Evolutionary conservation across 2,113 vertebrate species (phyloP).

Genomic region (Anguilla rostrata): DNA sequence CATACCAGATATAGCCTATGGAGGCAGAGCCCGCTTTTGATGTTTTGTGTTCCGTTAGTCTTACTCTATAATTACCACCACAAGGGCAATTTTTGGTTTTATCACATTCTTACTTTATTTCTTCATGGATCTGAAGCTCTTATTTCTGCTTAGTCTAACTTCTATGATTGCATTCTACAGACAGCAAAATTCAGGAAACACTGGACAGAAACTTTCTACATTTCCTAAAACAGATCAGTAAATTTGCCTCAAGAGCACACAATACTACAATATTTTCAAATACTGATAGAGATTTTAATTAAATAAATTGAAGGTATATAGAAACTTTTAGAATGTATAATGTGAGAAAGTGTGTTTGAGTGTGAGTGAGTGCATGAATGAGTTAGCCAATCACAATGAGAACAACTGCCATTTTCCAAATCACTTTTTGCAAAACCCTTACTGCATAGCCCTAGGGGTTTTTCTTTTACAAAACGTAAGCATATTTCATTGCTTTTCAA

Average conservation of each 20-base stretch:
- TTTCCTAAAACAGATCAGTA: neutral
- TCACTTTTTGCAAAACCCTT: neutral
- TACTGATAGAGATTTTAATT: no score
- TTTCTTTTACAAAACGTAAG: neutral
- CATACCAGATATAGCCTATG: no score
- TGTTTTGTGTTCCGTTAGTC: no score
- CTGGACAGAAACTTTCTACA: neutral
- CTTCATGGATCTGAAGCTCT: no score
- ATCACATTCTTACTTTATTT: neutral
- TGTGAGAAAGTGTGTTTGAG: neutral
- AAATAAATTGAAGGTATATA: neutral
- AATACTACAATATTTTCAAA: no score
- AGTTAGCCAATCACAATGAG: no score
- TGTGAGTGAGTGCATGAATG: neutral
- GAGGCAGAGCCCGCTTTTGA: neutral
- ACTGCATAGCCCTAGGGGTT: neutral
- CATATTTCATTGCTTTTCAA: neutral
- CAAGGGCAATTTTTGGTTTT: neutral
- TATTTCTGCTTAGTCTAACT: neutral
- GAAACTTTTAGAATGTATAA: neutral
- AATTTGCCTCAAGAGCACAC: no score
- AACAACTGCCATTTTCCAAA: neutral
- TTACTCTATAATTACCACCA: neutral
- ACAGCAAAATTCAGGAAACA: neutral
- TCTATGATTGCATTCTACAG: neutral